These are phyloP conservation scores for Mimachlamys varia DNA, from an alignment of 2,888 invertebrate species.

Conservation along the genomic window DNA sequence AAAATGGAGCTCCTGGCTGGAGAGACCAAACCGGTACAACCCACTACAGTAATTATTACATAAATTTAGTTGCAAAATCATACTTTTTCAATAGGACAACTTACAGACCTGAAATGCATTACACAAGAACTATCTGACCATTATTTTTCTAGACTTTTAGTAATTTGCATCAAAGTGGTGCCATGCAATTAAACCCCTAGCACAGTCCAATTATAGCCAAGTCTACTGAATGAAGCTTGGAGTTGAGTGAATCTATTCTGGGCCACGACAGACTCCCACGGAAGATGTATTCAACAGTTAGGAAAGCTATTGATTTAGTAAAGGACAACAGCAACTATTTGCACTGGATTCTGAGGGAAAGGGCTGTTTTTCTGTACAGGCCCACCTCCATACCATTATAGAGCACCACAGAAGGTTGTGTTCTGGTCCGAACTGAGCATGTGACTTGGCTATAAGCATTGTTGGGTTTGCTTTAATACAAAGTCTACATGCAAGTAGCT, in stretches of 20 bases:
- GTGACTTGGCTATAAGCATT: neutral
- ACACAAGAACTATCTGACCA: no score
- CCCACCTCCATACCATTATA: neutral
- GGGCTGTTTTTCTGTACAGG: neutral
- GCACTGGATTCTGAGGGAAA: neutral
- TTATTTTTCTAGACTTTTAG: no score
- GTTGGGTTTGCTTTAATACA: neutral
- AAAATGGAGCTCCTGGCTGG: no score
- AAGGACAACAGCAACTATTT: neutral
- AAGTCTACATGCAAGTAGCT: neutral
- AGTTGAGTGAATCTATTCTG: neutral
- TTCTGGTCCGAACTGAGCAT: neutral
- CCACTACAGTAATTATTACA: no score
- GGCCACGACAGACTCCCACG: neutral
- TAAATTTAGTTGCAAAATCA: no score
- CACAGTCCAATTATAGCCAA: neutral
- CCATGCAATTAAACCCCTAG: neutral
- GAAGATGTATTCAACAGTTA: conserved; percentile 9
- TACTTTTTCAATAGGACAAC: no score
- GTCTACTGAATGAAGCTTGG: neutral
- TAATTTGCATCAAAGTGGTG: neutral
- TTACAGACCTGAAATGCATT: no score
- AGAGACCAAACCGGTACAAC: no score
- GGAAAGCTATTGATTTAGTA: neutral
- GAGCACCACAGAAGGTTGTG: neutral